phyloP scores from a whole-genome alignment of 2,888 invertebrate genomes.

The Melipona bicolor region DNA sequence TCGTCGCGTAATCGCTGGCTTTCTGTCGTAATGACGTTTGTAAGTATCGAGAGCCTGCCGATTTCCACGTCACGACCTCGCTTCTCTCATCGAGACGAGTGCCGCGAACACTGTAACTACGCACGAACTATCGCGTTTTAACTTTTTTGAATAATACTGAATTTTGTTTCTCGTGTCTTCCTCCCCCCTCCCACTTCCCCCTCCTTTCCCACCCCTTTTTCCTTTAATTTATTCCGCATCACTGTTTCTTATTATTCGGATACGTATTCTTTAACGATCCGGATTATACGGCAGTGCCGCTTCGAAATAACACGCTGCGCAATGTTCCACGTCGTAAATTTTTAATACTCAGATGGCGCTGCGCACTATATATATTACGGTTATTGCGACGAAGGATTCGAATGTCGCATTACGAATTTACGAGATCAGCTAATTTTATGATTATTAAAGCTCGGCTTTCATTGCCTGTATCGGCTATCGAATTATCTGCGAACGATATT shows the following conservation, averaged over 20 bases:
- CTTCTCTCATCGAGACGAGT: conserved; percentile 22
- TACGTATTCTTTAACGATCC: not conserved
- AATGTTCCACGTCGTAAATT: conserved; percentile 16
- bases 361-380: not conserved
- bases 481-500: not conserved
- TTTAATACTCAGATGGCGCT: conserved; percentile 14
- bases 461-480: not conserved
- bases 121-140: not conserved
- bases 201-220: too few relatives aligned
- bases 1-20: conserved; percentile 67
- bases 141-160: not conserved
- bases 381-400: conserved; percentile 4
- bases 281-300: not conserved
- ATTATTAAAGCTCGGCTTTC: conserved; percentile 6
- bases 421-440: conserved; percentile 30
- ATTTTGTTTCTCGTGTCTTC: not conserved
- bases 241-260: too few relatives aligned
- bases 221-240: not conserved
- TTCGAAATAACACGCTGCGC: not conserved
- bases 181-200: too few relatives aligned
- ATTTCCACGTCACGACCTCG: conserved; percentile 27
- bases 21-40: conserved; percentile 74
- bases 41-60: conserved; percentile 44
- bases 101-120: not conserved
- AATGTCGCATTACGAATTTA: conserved; percentile 34